phyloP scores from a whole-genome alignment of 1,140 invertebrate genomes.

The Pseudomyrmex cubaensis region DNA sequence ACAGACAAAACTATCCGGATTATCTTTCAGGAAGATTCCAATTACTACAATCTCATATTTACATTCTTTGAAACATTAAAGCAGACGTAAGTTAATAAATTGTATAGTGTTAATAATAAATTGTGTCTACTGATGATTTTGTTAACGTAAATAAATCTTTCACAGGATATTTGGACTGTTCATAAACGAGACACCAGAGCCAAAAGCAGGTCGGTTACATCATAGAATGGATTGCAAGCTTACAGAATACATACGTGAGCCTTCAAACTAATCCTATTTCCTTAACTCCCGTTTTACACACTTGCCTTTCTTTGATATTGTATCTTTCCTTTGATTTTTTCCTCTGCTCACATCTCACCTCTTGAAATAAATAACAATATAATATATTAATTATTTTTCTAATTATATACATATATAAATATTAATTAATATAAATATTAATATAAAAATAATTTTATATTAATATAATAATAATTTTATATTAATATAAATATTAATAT shows the following conservation, averaged over 20 bases:
- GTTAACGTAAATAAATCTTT: slow-evolving; percentile 35
- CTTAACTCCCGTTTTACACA: neutral
- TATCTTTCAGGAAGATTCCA: slow-evolving; percentile 89
- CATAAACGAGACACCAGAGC: slow-evolving; percentile 59
- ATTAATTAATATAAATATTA: too few species aligned
- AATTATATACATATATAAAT: slow-evolving; percentile 2
- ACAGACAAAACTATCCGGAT: slow-evolving; percentile 88
- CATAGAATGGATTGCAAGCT: slow-evolving; percentile 69
- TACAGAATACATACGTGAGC: slow-evolving; percentile 81
- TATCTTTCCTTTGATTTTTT: slow-evolving; percentile 6
- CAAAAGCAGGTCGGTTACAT: slow-evolving; percentile 76
- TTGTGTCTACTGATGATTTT: slow-evolving; percentile 28
- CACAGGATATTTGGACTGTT: slow-evolving; percentile 71
- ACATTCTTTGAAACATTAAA: slow-evolving; percentile 78
- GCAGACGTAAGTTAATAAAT: slow-evolving; percentile 74
- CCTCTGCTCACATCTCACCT: neutral
- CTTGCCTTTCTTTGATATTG: neutral
- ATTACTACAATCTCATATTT: slow-evolving; percentile 82
- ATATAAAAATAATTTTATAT: too few species aligned
- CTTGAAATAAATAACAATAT: slow-evolving; percentile 18
- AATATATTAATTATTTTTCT: slow-evolving; percentile 6
- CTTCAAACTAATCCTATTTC: slow-evolving; percentile 18
- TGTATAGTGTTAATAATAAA: neutral
- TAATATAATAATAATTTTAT: too few species aligned
- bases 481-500: too few species aligned